Evolutionary conservation across 2,113 vertebrate species (phyloP).

Genomic region (Kryptolebias marmoratus): DNA sequence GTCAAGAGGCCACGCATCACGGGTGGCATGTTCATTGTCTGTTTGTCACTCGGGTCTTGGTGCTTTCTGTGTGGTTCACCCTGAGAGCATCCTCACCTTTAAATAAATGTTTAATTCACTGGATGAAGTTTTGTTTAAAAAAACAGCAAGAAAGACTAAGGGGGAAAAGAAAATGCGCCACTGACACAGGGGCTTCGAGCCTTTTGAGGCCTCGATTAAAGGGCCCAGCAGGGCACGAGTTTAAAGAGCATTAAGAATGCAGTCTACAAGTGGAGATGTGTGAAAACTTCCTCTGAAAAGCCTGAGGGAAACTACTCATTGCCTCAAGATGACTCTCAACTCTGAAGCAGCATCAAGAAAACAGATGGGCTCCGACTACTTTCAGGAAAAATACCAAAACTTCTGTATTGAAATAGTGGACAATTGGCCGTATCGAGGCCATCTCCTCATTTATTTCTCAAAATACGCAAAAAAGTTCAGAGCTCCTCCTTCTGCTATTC

Average conservation of each 20-base stretch:
- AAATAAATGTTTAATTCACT: slow-evolving; percentile 39
- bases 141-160: slow-evolving; percentile 15
- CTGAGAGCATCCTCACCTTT: slow-evolving; percentile 37
- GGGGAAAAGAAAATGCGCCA: slow-evolving; percentile 57
- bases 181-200: slow-evolving; percentile 44
- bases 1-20: slow-evolving; percentile 69
- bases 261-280: slow-evolving; percentile 52
- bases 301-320: slow-evolving; percentile 46
- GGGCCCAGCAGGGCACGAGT: slow-evolving; percentile 67
- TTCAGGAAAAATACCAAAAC: slow-evolving; percentile 66
- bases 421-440: slow-evolving; percentile 67
- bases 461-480: slow-evolving; percentile 67
- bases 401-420: slow-evolving; percentile 63
- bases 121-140: slow-evolving; percentile 48
- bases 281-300: slow-evolving; percentile 68
- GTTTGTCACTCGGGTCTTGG: slow-evolving; percentile 55
- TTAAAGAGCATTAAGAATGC: slow-evolving; percentile 67
- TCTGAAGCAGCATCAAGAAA: slow-evolving; percentile 54
- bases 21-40: slow-evolving; percentile 58
- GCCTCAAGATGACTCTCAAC: slow-evolving; percentile 32
- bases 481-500: slow-evolving; percentile 67
- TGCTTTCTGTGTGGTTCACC: slow-evolving; percentile 41
- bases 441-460: slow-evolving; percentile 73
- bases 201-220: slow-evolving; percentile 68
- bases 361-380: slow-evolving; percentile 63